Conservation (phyloP, 30 jellyfish, hydroid and myxozoan genomes). For the Hydra vulgaris region DNA sequence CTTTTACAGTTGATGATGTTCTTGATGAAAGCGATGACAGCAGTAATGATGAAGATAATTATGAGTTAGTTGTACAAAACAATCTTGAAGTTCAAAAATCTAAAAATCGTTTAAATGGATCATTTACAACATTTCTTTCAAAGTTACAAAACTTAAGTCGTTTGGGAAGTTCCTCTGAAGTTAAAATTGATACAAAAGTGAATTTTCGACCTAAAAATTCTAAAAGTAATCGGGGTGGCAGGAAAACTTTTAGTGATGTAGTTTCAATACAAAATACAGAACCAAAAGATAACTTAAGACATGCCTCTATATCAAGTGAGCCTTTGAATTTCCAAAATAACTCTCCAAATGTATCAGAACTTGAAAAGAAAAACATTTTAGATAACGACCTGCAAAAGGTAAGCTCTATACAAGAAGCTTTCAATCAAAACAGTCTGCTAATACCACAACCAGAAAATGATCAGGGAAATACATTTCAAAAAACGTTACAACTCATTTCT, state of each 20-base stretch:
- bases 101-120: neutral
- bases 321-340: neutral
- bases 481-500: neutral
- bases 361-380: neutral
- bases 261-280: neutral
- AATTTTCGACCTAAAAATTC: neutral
- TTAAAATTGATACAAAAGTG: neutral
- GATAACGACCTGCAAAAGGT: neutral
- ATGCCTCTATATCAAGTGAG: neutral
- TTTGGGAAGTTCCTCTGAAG: neutral
- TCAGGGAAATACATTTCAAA: neutral
- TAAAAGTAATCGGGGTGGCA: neutral
- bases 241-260: slow-evolving; percentile 14
- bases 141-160: neutral
- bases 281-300: too few species aligned
- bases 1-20: neutral
- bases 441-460: neutral
- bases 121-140: neutral
- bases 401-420: neutral
- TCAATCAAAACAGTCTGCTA: neutral
- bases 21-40: slow-evolving; percentile 5
- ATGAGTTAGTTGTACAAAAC: neutral
- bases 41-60: slow-evolving; percentile 22
- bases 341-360: too few species aligned
- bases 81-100: neutral